Conservation (phyloP, 2,888 invertebrate genomes). For the Choreutis nemorana region DNA sequence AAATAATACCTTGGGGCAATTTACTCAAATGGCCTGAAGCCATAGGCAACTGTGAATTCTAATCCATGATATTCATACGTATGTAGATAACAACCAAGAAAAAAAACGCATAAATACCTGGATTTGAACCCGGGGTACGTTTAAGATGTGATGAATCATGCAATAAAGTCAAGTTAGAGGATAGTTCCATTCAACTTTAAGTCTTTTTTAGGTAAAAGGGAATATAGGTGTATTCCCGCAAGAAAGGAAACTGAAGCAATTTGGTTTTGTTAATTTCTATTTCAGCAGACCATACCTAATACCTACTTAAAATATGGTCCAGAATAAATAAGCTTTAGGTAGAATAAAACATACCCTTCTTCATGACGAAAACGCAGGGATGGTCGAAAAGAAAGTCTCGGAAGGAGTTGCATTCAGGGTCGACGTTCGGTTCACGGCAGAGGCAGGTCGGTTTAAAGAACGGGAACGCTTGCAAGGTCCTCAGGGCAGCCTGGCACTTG, state of each 20-base stretch:
- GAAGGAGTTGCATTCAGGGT: slow-evolving; percentile 92
- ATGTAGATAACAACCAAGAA: neutral
- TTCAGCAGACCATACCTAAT: too few relatives aligned
- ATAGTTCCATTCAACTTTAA: too few relatives aligned
- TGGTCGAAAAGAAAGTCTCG: slow-evolving; percentile 93
- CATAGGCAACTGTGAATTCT: neutral
- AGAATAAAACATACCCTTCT: slow-evolving; percentile 74
- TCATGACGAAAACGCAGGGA: slow-evolving; percentile 89
- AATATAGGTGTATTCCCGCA: too few relatives aligned
- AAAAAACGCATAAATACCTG: neutral
- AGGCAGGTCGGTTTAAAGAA: slow-evolving; percentile 94
- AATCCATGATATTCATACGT: neutral
- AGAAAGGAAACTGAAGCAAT: too few relatives aligned
- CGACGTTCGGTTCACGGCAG: slow-evolving; percentile 89
- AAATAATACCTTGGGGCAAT: neutral
- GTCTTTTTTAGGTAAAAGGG: too few relatives aligned
- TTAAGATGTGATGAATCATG: too few relatives aligned
- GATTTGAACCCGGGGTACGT: too few relatives aligned
- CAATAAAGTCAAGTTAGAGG: too few relatives aligned
- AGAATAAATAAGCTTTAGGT: too few relatives aligned
- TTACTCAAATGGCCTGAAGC: neutral
- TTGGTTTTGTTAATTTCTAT: too few relatives aligned
- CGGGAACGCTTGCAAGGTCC: slow-evolving; percentile 88
- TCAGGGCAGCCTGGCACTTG: slow-evolving; percentile 90
- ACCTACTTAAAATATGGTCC: too few relatives aligned